Base-by-base conservation (phyloP, 1,140 invertebrate species). In the Cardiocondyla obscurior region DNA sequence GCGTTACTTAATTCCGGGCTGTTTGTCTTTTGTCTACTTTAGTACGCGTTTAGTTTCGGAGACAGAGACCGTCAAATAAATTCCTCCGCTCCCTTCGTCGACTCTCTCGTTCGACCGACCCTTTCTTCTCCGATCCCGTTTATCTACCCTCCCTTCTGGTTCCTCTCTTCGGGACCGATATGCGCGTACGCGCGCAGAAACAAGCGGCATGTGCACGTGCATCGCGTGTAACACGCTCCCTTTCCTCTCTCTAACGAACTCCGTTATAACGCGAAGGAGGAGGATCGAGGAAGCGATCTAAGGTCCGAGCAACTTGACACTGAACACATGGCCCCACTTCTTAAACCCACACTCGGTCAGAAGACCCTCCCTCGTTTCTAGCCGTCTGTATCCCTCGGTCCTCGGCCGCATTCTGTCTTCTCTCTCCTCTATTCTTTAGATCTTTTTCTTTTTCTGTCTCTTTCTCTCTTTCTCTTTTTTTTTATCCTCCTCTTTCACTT, bases 241-340 rank as follows among this genome's bases (percentile, higher is more conserved):
- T 74, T 64, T 67, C 33, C 16, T 69, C 57, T 60, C 51, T 67
- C 60, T 49, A 51, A 55, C 44, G 55, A 49, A 65, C 42, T 46
- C 49, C 33, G 65, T 19, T 22, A 49, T 82, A 65, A 65, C 83
- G 64, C 60, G 72, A 81, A 88, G 60, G 76, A 82, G 58, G 81
- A 84, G 76, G 84, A 81, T 62, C 57, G 55, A 74, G 79, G 83
- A 86, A 87, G 60, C 76, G 58, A 65, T 73, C 72, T 65, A 84
- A 91, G 84, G 70, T 88, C 89, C 90, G 85, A 88, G 92, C 90
- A 92, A 92, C 91, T 91, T 92, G 92, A 92, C 92, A 92, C 91
- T 92, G 83, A 92, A 92, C 92, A 92, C 90, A 92, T 92, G 92
- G 92, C 91, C 87, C 89, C 90, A 90, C 90, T 92, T 91, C 89